Base-by-base conservation (phyloP, 1,140 invertebrate species). In the Ceratina japonica region DNA sequence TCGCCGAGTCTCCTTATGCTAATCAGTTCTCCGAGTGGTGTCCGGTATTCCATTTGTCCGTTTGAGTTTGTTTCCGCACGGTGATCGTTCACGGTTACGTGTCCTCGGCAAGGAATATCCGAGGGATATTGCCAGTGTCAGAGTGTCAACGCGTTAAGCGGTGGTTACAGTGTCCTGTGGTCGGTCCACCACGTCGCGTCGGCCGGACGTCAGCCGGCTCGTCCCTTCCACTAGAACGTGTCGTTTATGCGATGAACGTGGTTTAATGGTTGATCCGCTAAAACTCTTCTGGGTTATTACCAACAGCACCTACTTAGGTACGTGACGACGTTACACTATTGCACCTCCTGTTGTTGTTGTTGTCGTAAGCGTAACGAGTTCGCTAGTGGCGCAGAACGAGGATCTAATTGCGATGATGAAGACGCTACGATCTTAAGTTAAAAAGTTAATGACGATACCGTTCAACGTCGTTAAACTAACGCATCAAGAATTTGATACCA, bases 241-340 rank as follows among this genome's bases (percentile, higher is more conserved):
- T 73, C 16, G 72, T 78, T 86, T 75, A 84, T 88, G 88, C 85
- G 88, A 90, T 89, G 87, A 87, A 87, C 73, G 89, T 90, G 90
- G 84, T 90, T 91, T 92, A 92, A 97, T 97, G 96, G 96, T 97
- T 92, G 97, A 97, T 94, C 96, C 96, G 88, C 94, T 97, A 90
- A 97, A 97, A 94, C 95, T 97, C 89, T 96, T 97, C 93, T 97
- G 96, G 96, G 96, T 97, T 93, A 94, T 97, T 90, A 97, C 96
- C 94, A 97, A 97, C 94, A 97, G 96, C 94, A 97, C 96, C 90
- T 97, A 97, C 93, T 93, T 97, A 92, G 96, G 97, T 97, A 95
- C 92, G 94, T 93, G 83, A 82, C 71, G 15, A 73, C n/a, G 52
- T 16, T 51, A 24, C 59, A 16, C 16, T 22, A n/a, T 52, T 27